Base-by-base conservation (phyloP, 2,797 vertebrate species). In the Poeciliopsis presidionis region DNA sequence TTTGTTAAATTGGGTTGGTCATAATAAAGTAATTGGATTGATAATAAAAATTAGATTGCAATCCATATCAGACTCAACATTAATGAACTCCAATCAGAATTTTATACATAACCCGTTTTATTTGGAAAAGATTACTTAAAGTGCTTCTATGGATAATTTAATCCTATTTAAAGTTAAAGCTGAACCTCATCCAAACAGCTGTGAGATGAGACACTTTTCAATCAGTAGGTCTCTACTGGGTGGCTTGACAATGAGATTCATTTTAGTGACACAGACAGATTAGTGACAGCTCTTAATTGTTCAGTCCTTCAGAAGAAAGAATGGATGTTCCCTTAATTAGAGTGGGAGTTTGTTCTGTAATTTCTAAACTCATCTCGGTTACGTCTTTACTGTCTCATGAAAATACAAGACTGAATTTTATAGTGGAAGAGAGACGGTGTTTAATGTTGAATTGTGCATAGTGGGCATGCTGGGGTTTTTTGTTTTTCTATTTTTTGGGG, bases 201-300 rank as follows among this genome's bases (percentile, higher is more conserved):
- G 69, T 57, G 57, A 76, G 41, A 4, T 5, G 5, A 86, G 74
- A 74, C 39, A 30, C 71, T 57, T 39, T 55, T 72, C 70, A 86
- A 72, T 81, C 75, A 82, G 74, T 59, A 18, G 7, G 25, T 79
- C 77, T 84, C 88, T 79, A 84, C 82, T 75, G 80, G 86, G 63
- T 13, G n/a, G 53, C 39, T 76, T 84, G 63, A 79, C 57, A 63
- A 76, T 57, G 33, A 86, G 65, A 72, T 83, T 76, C 39, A 53
- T 76, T 84, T 82, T 69, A 20, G 47, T 36, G 74, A 63, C 69
- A 63, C 69, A 74, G 57, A 75, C 72, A 49, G 77, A 81, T 83
- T 83, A 91, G 53, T 82, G 39, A 87, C 53, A n/a, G 47, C 69
- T 80, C 61, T 61, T 87, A 81, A 89, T 85, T 87, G 79, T 79